Percentiles rank a stretch among this genome's conserved stretches.
Conservation (phyloP, 2,888 invertebrate genomes). For the Leptinotarsa tumamoca region DNA sequence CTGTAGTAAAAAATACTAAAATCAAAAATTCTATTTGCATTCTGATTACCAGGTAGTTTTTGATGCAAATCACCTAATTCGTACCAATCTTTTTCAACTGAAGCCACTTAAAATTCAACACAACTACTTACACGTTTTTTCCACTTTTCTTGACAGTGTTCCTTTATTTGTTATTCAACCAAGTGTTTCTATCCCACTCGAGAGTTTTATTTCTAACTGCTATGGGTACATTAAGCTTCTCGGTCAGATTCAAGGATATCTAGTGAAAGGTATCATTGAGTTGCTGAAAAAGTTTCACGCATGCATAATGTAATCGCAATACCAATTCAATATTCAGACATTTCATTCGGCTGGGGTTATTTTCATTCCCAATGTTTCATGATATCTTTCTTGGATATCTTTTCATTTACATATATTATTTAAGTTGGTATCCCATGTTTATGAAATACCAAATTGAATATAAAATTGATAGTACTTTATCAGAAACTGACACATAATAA, state of each 20-base stretch:
- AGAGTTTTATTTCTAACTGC: background rate
- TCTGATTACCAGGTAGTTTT: no score
- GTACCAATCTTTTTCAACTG: background rate
- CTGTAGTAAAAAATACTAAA: no score
- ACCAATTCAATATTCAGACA: conserved; percentile 1
- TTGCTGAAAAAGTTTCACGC: conserved; percentile 23
- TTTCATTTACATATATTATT: no score
- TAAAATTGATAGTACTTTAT: no score
- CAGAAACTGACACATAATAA: no score
- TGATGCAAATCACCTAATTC: background rate
- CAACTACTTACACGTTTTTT: background rate
- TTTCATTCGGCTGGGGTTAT: background rate
- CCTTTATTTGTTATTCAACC: background rate
- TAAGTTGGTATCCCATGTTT: no score
- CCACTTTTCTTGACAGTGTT: background rate
- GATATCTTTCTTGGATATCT: no score
- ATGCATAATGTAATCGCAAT: conserved; percentile 13
- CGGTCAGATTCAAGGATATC: conserved; percentile 39
- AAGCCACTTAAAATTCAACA: background rate
- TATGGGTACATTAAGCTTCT: conserved; percentile 20
- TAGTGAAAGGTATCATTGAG: conserved; percentile 40
- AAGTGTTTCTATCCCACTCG: background rate
- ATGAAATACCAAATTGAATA: no score
- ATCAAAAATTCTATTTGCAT: no score
- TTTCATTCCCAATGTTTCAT: no score